phyloP scores from a whole-genome alignment of 2,797 vertebrate species.

The Geotrypetes seraphini region DNA sequence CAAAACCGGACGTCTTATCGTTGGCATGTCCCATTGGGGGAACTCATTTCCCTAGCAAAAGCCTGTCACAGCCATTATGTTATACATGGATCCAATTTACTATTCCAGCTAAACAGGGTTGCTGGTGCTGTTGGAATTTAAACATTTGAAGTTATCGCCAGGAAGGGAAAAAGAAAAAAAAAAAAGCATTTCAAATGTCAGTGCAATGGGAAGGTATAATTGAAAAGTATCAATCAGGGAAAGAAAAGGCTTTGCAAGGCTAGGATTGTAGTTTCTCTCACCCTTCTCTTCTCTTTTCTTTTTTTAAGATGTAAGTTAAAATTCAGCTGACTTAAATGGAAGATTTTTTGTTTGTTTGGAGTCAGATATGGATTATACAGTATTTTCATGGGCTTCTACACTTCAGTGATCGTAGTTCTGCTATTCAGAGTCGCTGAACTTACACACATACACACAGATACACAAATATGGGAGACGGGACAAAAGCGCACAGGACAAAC shows the following conservation, averaged over 20 bases:
- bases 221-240: conserved; percentile 99
- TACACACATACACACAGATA: too few species aligned
- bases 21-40: conserved; percentile 90
- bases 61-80: conserved; percentile 97
- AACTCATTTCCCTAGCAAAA: conserved; percentile 99
- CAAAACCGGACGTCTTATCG: conserved; percentile 97
- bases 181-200: conserved; percentile 95
- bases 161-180: conserved; percentile 67
- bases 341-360: conserved; percentile 2
- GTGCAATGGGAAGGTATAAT: conserved; percentile 89
- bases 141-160: conserved; percentile 94
- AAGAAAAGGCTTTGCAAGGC: conserved; percentile 63
- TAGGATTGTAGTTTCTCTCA: conserved; percentile 24
- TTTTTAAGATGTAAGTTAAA: conserved; percentile 12
- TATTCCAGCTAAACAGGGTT: conserved; percentile 92
- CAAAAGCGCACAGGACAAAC: too few species aligned
- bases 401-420: conserved; percentile 5
- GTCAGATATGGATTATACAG: conserved; percentile 9
- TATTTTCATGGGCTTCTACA: conserved; percentile 11
- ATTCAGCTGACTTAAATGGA: conserved; percentile 20
- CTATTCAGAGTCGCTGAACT: not conserved
- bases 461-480: too few species aligned
- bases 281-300: not conserved
- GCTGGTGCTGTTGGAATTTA: conserved; percentile 82
- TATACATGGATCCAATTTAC: conserved; percentile 99